These are phyloP conservation scores for Tetragonula carbonaria DNA, from an alignment of 2,888 invertebrate species.

Conservation along the genomic window DNA sequence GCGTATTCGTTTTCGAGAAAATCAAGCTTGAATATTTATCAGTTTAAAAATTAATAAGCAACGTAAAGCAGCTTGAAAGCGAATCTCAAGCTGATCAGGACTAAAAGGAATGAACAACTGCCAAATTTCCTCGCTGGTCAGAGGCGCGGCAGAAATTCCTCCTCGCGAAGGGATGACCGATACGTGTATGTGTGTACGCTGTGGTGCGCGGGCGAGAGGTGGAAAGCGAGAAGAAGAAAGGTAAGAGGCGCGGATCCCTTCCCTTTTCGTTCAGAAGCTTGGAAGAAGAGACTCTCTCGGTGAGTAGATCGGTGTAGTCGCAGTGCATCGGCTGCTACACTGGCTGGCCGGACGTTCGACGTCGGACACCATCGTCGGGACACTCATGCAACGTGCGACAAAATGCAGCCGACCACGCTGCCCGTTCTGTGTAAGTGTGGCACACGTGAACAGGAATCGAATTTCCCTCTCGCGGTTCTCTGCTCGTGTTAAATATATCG, in stretches of 20 bases:
- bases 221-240: constrained; percentile 75
- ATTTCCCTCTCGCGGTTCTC: background rate
- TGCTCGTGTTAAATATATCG: background rate
- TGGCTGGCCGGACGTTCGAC: constrained; percentile 69
- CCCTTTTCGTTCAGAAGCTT: constrained; percentile 43
- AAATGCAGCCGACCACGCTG: constrained; percentile 74
- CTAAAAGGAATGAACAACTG: too few relatives aligned
- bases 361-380: constrained; percentile 43
- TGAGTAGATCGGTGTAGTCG: constrained; percentile 65
- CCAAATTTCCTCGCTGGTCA: background rate
- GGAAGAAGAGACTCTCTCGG: constrained; percentile 70
- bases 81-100: too few relatives aligned
- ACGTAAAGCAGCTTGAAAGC: too few relatives aligned
- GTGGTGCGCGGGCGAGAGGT: constrained; percentile 67
- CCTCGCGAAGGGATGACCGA: constrained; percentile 57
- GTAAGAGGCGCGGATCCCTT: constrained; percentile 73
- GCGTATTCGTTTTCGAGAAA: too few relatives aligned
- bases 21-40: too few relatives aligned
- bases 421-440: constrained; percentile 76
- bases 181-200: constrained; percentile 7
- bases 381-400: constrained; percentile 73
- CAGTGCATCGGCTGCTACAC: constrained; percentile 75
- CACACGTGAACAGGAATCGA: constrained; percentile 16
- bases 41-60: too few relatives aligned
- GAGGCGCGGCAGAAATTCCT: constrained; percentile 52